Evolutionary conservation across 1,140 invertebrate species (phyloP).

Genomic region (Drosophila murphyi): DNA sequence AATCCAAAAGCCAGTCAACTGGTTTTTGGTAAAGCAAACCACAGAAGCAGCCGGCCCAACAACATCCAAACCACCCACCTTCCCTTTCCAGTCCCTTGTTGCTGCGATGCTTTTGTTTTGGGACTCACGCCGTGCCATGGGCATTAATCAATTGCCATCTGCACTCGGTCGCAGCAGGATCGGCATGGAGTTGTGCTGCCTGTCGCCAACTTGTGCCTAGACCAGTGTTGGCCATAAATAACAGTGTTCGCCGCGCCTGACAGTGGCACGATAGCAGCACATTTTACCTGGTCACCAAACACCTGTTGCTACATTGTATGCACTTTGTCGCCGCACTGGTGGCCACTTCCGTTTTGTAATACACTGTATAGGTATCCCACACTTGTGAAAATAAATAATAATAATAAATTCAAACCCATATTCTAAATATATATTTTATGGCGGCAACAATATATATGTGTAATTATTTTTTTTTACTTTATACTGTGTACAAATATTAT

Average conservation of each 20-base stretch:
- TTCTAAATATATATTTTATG: too few species aligned
- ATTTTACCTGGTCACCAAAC: constrained; percentile 22
- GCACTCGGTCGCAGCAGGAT: constrained; percentile 30
- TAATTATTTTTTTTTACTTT: too few species aligned
- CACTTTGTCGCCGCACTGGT: constrained; percentile 32
- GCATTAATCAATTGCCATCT: constrained; percentile 77
- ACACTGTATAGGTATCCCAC: background rate
- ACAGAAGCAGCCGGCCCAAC: background rate
- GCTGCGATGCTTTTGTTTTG: constrained; percentile 54
- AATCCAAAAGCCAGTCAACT: constrained; percentile 39
- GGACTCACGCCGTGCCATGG: constrained; percentile 35
- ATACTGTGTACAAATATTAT: too few species aligned
- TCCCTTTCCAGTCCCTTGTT: background rate
- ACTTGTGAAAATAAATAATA: too few species aligned
- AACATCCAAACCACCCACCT: background rate
- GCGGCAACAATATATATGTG: too few species aligned
- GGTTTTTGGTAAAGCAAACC: constrained; percentile 23
- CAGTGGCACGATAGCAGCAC: constrained; percentile 23
- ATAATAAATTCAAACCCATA: too few species aligned
- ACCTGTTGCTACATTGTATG: constrained; percentile 57
- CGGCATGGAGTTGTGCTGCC: constrained; percentile 10
- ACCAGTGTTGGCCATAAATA: constrained; percentile 59
- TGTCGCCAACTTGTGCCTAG: background rate
- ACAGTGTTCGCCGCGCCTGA: constrained; percentile 46
- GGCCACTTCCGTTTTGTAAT: constrained; percentile 39